Conservation (phyloP, 1,140 invertebrate genomes). For the Forficula auricularia region DNA sequence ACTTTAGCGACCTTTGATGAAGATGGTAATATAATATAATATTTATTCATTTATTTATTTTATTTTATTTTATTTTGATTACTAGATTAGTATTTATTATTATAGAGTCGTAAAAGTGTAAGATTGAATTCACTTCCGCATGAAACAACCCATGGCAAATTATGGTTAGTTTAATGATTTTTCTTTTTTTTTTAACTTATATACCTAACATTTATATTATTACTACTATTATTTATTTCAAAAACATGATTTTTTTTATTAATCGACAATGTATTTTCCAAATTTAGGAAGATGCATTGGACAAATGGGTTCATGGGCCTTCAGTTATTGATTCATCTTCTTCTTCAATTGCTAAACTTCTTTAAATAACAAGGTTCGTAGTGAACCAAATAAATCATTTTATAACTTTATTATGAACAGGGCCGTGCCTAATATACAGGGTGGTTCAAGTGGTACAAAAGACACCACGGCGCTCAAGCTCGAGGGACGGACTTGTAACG, state of each 20-base stretch:
- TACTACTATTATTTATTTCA: background rate
- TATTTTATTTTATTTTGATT: background rate
- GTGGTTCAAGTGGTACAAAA: too few species aligned
- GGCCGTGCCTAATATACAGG: too few species aligned
- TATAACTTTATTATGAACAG: too few species aligned
- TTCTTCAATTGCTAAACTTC: too few species aligned
- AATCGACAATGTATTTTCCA: slow-evolving; percentile 6
- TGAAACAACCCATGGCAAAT: background rate
- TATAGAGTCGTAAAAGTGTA: background rate
- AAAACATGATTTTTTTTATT: background rate
- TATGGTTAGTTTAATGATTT: background rate
- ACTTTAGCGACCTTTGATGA: slow-evolving; percentile 79
- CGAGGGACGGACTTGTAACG: too few species aligned
- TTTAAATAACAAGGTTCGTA: too few species aligned
- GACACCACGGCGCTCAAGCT: too few species aligned
- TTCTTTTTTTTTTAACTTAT: background rate
- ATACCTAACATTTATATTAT: background rate
- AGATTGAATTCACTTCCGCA: background rate
- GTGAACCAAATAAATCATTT: too few species aligned
- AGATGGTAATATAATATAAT: slow-evolving; percentile 34
- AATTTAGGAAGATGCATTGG: slow-evolving; percentile 45
- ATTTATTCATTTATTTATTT: background rate
- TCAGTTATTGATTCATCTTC: slow-evolving; percentile 32
- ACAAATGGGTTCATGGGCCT: slow-evolving; percentile 56
- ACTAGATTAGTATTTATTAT: background rate